Conservation (phyloP, 2,888 invertebrate genomes). For the Acanthococcus lagerstroemiae region DNA sequence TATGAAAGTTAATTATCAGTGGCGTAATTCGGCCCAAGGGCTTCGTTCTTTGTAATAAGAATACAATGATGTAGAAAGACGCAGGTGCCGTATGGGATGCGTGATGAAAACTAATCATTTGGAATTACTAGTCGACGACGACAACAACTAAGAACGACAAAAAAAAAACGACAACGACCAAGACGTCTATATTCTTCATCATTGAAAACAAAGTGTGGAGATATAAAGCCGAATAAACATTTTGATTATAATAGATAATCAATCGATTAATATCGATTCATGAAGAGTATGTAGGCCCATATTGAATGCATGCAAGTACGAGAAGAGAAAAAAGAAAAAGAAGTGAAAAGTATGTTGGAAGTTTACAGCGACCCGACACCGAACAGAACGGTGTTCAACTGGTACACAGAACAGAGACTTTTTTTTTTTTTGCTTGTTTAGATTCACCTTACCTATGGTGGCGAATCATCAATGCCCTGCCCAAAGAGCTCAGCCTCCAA, state of each 20-base stretch:
- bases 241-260: slow-evolving; percentile 7
- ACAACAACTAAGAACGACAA: neutral
- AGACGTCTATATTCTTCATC: neutral
- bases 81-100: slow-evolving; percentile 15
- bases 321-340: neutral
- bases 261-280: slow-evolving; percentile 7
- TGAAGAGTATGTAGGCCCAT: neutral
- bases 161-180: neutral
- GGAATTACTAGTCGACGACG: neutral
- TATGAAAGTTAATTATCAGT: slow-evolving; percentile 27
- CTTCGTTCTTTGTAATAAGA: slow-evolving; percentile 7
- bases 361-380: no score
- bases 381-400: no score
- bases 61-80: slow-evolving; percentile 6
- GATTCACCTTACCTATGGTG: no score
- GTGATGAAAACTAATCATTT: slow-evolving; percentile 5
- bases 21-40: slow-evolving; percentile 30
- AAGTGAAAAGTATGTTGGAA: neutral
- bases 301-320: neutral
- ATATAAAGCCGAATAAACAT: neutral
- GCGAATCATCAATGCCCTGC: no score
- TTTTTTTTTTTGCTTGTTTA: no score
- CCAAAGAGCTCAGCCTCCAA: no score
- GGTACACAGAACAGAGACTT: no score
- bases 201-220: neutral